Conservation (phyloP, 2,888 invertebrate genomes). For the Drosophila trichaetosa region DNA sequence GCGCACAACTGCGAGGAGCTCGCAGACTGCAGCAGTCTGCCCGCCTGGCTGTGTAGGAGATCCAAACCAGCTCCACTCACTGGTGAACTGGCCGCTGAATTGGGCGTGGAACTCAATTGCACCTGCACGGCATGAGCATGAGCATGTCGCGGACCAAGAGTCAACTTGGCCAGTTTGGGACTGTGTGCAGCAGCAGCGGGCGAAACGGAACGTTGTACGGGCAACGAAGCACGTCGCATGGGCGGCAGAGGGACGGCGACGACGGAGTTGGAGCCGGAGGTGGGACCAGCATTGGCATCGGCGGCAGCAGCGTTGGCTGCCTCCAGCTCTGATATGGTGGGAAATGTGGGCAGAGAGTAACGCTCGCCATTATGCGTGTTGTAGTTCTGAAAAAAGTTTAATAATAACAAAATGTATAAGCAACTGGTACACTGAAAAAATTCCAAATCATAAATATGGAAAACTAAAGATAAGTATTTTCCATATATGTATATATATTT, state of each 20-base stretch:
- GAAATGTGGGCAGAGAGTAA: constrained; percentile 90
- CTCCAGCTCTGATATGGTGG: constrained; percentile 89
- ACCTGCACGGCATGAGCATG: constrained; percentile 63
- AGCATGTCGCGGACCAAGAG: constrained; percentile 59
- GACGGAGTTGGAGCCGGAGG: constrained; percentile 17
- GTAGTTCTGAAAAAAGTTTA: constrained; percentile 75
- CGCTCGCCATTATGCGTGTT: constrained; percentile 86
- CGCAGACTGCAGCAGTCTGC: constrained; percentile 74
- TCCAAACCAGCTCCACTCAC: constrained; percentile 67
- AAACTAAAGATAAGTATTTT: neutral
- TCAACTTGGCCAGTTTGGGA: constrained; percentile 79
- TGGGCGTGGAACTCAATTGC: constrained; percentile 87
- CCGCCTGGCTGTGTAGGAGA: constrained; percentile 72
- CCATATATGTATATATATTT: neutral
- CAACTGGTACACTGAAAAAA: neutral
- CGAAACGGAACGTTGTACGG: constrained; percentile 92
- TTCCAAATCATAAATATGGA: too few species aligned
- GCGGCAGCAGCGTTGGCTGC: constrained; percentile 83
- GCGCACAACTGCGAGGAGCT: constrained; percentile 93
- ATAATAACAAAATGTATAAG: neutral
- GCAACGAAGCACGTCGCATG: constrained; percentile 90
- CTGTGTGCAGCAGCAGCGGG: constrained; percentile 84
- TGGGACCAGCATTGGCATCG: constrained; percentile 36
- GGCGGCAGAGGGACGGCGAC: constrained; percentile 83
- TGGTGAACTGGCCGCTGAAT: constrained; percentile 87